Base-by-base conservation (phyloP, 2,113 vertebrate genomes). In the Oncorhynchus kisutch region DNA sequence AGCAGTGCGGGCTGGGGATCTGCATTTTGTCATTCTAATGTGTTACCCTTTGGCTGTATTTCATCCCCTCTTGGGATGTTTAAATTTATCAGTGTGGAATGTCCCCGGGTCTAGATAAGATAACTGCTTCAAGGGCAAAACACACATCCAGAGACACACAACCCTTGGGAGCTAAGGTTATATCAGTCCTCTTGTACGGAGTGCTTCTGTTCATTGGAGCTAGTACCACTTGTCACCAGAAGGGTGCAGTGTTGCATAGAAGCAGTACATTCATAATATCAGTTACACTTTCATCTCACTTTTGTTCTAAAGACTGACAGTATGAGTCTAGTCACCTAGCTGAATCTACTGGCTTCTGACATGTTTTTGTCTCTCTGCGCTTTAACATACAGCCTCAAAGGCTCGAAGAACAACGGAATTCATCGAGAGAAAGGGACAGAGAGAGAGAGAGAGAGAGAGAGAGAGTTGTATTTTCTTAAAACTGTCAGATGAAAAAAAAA, bases 31-130 rank as follows among this genome's bases (percentile, higher is more conserved):
- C 88, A 81, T 88, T 84, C 84, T 92, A 80, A 88, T 91, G 86
- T 91, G 85, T 80, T 84, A 82, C 84, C 92, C 93, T 78, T 87
- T 94, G 94, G 93, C 90, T 91, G 92, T 67, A 82, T 95, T 94
- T 82, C 92, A 93, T 88, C 92, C 86, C 88, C 92, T 79, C 83
- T 92, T 81, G 93, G 94, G 92, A 94, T 93, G 92, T 94, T 93
- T 90, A 95, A 94, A 94, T 90, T 93, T 88, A 81, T 94, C 83
- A 93, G 92, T 0, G 83, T 95, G 84, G 91, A 94, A 89, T 90
- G 92, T 87, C 91, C 94, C 88, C 70, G 86, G 93, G 79, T 92
- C 90, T 92, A 93, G 87, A 94, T 93, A 82, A 90, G 72, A 82
- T 78, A 81, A 88, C 76, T 88, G 93, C 92, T 90, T 93, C 85